Evolutionary conservation across 2,113 vertebrate species (phyloP), one percentile per base, ranked within the genome.

Genomic region (Puffinus mauretanicus): DNA sequence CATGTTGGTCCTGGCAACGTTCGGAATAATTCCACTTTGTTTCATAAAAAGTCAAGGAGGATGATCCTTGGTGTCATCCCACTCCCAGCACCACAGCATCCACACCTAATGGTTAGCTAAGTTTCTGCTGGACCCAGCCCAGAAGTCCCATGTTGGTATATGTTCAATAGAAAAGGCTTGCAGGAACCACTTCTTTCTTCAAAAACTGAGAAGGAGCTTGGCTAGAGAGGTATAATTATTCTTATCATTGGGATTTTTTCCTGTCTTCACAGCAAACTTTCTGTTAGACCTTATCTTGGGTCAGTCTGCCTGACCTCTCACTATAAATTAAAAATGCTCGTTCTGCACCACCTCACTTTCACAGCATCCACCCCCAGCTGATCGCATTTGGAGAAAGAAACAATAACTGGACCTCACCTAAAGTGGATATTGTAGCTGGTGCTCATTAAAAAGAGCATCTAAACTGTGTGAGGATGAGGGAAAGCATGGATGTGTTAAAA

Each of bases 121-220:
- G 42, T 26, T 88, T 26, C 83, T 90, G 44, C 61, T 80, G 66
- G 49, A 54, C 4, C 11, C 49, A 64, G 11, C 22, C 44, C 80
- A 38, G 24, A 72, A 86, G 22, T 44, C 38, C n/a, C 55, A 17
- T 0, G 0, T 0, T 32, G 17, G 30, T 46, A 49, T 3, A 2
- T 8, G 34, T 36, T 66, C 62, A 40, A 30, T 0, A 82, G 44
- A 69, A 85, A 76, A 80, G 30, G 17, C 21, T 86, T 12, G 7
- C 44, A 82, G 70, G 32, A 94, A 15, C 7, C 6, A 7, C 7
- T 61, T 72, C 11, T 34, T 27, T 29, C 69, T 82, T 77, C 42
- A 57, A 69, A 72, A 17, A 9, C 11, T 10, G 47, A 75, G 51
- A 85, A 54, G 29, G 30, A 76, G 13, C n/a, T 89, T 58, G 22